Conservation (phyloP, 2,888 invertebrate genomes). For the Latheticus oryzae region DNA sequence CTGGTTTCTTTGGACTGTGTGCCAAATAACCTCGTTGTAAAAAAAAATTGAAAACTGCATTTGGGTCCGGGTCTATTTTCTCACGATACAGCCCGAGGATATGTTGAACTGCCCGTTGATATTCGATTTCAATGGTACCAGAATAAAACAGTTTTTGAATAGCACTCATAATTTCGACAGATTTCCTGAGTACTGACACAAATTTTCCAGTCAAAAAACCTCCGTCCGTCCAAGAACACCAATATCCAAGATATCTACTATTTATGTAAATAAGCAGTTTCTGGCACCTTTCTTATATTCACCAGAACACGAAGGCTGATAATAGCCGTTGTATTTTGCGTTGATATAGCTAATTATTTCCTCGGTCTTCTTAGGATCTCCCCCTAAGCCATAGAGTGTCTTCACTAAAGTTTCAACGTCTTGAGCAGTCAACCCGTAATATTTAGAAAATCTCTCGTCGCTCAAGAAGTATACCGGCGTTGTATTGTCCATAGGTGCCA, state of each 20-base stretch:
- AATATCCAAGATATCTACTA: not conserved
- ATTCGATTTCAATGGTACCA: conserved; percentile 16
- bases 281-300: conserved; percentile 26
- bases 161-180: conserved; percentile 15
- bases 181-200: conserved; percentile 15
- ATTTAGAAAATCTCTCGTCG: conserved; percentile 27
- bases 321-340: conserved; percentile 36
- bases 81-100: conserved; percentile 2
- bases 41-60: conserved; percentile 4
- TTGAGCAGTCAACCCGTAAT: conserved; percentile 34
- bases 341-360: conserved; percentile 29
- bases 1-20: conserved; percentile 18
- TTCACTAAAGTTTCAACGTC: conserved; percentile 28
- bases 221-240: conserved; percentile 14
- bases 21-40: conserved; percentile 14
- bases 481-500: conserved; percentile 28
- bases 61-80: not conserved
- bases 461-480: conserved; percentile 26
- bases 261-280: conserved; percentile 25
- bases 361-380: conserved; percentile 26
- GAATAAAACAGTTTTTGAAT: conserved; percentile 13
- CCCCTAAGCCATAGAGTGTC: conserved; percentile 24
- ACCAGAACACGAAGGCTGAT: conserved; percentile 36
- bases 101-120: conserved; percentile 2
- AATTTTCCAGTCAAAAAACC: conserved; percentile 14